Evolutionary conservation across 2,797 vertebrate species (phyloP).

Genomic region (Okamejei kenojei): DNA sequence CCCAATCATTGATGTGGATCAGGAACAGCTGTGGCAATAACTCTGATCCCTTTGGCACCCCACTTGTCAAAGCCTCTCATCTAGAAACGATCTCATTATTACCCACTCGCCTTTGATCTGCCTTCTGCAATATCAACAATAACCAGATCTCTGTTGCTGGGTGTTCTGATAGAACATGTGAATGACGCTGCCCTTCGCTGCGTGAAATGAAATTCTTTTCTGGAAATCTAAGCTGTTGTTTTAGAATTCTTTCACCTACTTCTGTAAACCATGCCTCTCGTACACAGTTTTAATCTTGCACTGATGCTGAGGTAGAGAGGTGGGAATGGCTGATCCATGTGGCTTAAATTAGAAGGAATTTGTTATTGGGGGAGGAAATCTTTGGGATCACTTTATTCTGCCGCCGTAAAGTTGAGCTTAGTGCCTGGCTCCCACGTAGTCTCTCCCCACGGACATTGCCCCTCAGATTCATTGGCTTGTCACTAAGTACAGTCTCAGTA

Average conservation of each 20-base stretch:
- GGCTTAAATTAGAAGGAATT: background rate
- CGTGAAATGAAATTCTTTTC: background rate
- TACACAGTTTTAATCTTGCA: background rate
- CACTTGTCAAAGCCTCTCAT: too few species aligned
- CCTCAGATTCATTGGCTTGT: too few species aligned
- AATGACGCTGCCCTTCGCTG: background rate
- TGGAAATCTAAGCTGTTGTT: background rate
- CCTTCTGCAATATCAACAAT: background rate
- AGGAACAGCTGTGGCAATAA: too few species aligned
- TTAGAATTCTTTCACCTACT: background rate
- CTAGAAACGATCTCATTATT: too few species aligned
- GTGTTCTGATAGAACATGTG: background rate
- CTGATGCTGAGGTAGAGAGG: background rate
- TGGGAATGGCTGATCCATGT: background rate
- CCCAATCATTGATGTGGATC: too few species aligned
- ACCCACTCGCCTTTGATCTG: too few species aligned
- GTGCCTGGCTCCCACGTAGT: background rate
- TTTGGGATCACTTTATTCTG: background rate
- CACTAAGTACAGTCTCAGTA: background rate
- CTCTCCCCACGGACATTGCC: background rate
- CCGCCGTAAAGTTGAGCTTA: background rate
- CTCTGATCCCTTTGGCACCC: too few species aligned
- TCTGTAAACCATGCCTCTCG: background rate
- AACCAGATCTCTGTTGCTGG: background rate
- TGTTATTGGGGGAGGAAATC: too few species aligned